Base-by-base conservation (phyloP, 2,797 vertebrate species). In the Neopelma chrysocephalum region DNA sequence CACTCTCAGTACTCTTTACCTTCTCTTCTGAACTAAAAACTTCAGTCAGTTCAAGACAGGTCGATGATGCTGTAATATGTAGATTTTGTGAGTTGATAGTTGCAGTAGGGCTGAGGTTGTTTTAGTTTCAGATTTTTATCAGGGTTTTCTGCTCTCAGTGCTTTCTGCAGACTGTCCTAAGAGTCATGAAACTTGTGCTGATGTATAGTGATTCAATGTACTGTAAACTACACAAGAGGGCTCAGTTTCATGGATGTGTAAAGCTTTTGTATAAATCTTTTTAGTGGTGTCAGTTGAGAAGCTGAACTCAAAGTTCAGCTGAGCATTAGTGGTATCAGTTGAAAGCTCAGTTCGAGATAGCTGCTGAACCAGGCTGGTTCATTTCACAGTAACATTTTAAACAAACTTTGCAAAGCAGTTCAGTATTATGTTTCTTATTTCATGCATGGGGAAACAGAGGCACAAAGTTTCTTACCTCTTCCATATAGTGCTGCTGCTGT, bases 211-310 rank as follows among this genome's bases (percentile, higher is more conserved):
- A 43, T 61, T 83, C 57, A 75, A 56, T 61, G 64, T 90, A 61
- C 94, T 92, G 82, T 80, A 79, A 94, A 80, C 79, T 89, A 64
- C 26, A 43, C 38, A 43, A 91, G 89, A 73, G 84, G 65, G 83
- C 82, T 89, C 48, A 58, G 21, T 87, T 65, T 91, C 89, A 81
- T 16, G 80, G 42, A 22, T 61, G 76, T 14, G n/a, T 88, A 70
- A 85, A 83, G 72, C 78, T 93, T 85, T 90, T 91, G 82, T 77
- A n/a, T 68, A 61, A 50, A 57, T 79, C 72, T 70, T 92, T 94
- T 77, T 82, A 89, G 68, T 72, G 60, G 40, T 71, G n/a, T 83
- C 80, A 92, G 1, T 42, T 91, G 85, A 48, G 92, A 32, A 73
- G 66, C 36, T 34, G 87, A 94, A 79, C 79, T 84, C 42, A 2